Evolutionary conservation across 2,888 invertebrate genomes (phyloP).

Genomic region (Melipona beecheii): DNA sequence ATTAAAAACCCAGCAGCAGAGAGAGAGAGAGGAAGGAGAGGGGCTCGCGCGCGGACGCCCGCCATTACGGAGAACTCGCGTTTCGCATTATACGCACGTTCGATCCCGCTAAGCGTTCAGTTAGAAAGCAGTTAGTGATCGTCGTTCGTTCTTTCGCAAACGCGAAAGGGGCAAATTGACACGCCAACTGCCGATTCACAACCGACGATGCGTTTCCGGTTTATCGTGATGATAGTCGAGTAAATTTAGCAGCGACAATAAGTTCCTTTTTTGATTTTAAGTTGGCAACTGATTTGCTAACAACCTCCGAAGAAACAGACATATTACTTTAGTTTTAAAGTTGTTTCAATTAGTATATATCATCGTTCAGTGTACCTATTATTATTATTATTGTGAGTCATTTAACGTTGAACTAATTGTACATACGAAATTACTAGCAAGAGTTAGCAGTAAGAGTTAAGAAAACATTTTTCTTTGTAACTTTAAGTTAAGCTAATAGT

Average conservation of each 20-base stretch:
- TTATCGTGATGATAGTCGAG: background rate
- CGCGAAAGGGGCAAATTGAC: background rate
- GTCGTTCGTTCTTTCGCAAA: background rate
- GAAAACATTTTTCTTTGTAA: too few species aligned
- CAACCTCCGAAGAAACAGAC: too few species aligned
- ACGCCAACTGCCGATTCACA: background rate
- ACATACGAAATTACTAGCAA: too few species aligned
- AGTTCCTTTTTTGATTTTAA: background rate
- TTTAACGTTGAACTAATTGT: too few species aligned
- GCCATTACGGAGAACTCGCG: conserved; percentile 2
- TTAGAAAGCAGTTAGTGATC: conserved; percentile 10
- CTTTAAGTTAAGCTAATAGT: too few species aligned
- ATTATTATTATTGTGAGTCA: too few species aligned
- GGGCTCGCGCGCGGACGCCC: background rate
- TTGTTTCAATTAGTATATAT: too few species aligned
- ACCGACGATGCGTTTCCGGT: background rate
- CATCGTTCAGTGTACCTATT: too few species aligned
- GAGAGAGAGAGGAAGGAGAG: too few species aligned
- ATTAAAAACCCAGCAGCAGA: background rate
- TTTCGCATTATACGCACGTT: background rate
- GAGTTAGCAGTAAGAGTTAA: too few species aligned
- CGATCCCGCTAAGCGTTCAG: background rate
- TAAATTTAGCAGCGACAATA: background rate
- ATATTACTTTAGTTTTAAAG: background rate
- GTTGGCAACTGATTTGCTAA: too few species aligned